Conservation (phyloP, 2,797 vertebrate species). For the Oryzias sinensis region DNA sequence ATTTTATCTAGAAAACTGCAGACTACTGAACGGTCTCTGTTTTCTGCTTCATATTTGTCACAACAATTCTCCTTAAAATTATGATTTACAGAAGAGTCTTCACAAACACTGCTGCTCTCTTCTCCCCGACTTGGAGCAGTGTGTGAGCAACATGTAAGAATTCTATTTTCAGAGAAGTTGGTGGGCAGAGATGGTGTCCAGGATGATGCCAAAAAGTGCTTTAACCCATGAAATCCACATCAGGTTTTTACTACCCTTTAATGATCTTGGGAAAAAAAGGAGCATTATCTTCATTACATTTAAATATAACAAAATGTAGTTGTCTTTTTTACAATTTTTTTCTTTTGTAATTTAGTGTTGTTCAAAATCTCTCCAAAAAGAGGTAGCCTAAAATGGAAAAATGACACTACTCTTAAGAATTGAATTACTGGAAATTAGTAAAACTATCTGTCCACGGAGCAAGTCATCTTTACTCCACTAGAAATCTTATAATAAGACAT, state of each 20-base stretch:
- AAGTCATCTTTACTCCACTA: too few relatives aligned
- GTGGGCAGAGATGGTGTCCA: background rate
- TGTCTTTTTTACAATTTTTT: too few relatives aligned
- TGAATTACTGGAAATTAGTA: too few relatives aligned
- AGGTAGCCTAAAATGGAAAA: too few relatives aligned
- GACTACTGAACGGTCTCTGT: background rate
- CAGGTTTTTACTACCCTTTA: background rate
- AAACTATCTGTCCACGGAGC: too few relatives aligned
- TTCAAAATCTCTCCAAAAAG: too few relatives aligned
- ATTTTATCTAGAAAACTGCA: background rate
- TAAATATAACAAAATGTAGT: too few relatives aligned
- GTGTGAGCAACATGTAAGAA: background rate
- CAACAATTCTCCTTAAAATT: background rate
- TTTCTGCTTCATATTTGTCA: background rate
- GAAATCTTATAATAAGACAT: too few relatives aligned
- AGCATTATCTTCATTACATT: too few relatives aligned
- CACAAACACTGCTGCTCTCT: background rate
- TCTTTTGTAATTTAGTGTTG: too few relatives aligned
- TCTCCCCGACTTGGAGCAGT: background rate
- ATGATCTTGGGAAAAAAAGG: background rate
- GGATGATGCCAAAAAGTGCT: background rate
- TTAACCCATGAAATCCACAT: background rate
- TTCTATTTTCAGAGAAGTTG: slow-evolving; percentile 1
- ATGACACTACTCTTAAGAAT: too few relatives aligned
- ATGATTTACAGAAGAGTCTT: background rate